Conservation (phyloP, 2,113 vertebrate species). For the Lonchura striata region DNA sequence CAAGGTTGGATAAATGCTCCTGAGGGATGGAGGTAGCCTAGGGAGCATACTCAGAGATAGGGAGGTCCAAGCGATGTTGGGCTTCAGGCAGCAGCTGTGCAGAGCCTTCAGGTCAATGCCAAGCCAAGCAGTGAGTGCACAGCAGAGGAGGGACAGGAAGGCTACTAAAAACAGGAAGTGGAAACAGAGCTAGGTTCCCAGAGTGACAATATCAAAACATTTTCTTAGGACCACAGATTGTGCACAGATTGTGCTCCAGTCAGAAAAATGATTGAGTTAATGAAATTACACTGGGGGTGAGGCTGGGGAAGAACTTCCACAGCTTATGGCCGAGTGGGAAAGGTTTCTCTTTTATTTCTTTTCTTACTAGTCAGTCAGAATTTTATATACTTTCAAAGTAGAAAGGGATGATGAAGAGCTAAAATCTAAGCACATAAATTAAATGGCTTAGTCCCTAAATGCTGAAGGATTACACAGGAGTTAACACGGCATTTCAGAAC, state of each 20-base stretch:
- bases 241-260: not conserved
- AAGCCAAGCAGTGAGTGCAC: not conserved
- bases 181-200: not conserved
- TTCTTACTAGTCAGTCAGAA: not conserved
- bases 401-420: not conserved
- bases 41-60: rapidly evolving
- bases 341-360: not conserved
- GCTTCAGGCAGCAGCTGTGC: not conserved
- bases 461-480: not conserved
- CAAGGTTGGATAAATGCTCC: not conserved
- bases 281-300: not conserved
- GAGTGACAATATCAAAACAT: not conserved
- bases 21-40: not conserved
- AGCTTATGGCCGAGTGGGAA: not conserved
- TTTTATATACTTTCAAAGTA: not conserved
- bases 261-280: not conserved
- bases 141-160: not conserved
- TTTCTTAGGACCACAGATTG: not conserved
- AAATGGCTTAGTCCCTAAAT: not conserved
- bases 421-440: not conserved
- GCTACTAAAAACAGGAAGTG: not conserved
- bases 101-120: not conserved
- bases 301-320: rapidly evolving
- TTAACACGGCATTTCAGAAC: not conserved
- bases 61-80: not conserved